Percentiles rank a stretch among this genome's conserved stretches.
Conservation (phyloP, 2,113 vertebrate species). For the Rhabdornis inornatus region DNA sequence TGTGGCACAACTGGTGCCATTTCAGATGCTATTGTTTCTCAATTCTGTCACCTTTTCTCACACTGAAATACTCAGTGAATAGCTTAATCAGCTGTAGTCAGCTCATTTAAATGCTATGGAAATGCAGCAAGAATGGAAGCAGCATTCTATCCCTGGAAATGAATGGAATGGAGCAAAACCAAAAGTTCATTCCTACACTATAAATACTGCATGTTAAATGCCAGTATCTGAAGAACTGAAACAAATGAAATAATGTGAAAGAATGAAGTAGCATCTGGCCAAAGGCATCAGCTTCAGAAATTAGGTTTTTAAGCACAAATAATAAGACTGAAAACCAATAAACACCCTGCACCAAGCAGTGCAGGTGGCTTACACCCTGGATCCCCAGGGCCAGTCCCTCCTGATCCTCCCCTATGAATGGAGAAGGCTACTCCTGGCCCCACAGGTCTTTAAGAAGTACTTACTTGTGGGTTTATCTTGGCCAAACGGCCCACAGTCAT, state of each 20-base stretch:
- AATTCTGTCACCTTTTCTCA: background rate
- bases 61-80: background rate
- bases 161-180: background rate
- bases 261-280: background rate
- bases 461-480: background rate
- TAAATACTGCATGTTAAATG: background rate
- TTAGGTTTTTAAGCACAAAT: background rate
- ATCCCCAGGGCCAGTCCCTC: background rate
- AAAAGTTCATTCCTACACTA: background rate
- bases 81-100: background rate
- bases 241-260: background rate
- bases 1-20: background rate
- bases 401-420: fast-evolving
- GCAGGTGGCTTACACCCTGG: background rate
- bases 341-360: background rate
- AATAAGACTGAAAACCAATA: background rate
- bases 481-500: background rate
- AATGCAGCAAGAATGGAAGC: background rate
- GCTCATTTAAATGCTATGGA: background rate
- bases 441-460: background rate
- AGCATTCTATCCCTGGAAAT: background rate
- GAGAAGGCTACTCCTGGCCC: background rate
- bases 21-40: background rate
- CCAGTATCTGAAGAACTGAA: background rate
- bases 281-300: background rate